Evolutionary conservation across 30 jellyfish, hydroid and myxozoan species (phyloP).

Genomic region (Mastigias papua): DNA sequence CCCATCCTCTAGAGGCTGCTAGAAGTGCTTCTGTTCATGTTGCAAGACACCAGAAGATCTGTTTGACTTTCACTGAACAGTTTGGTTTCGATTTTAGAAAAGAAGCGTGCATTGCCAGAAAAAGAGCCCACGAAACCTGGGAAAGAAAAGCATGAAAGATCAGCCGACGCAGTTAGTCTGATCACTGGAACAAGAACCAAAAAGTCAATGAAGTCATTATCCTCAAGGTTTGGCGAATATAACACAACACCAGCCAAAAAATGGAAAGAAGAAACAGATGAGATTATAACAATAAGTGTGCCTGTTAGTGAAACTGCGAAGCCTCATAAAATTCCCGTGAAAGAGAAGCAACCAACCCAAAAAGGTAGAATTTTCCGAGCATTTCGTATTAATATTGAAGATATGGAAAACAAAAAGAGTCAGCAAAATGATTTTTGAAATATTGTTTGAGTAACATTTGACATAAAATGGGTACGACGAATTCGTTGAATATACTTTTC

Average conservation of each 20-base stretch:
- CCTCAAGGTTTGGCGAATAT: slow-evolving; percentile 53
- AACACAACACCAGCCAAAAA: slow-evolving; percentile 29
- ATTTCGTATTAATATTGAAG: background rate
- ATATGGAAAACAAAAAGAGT: too few species aligned
- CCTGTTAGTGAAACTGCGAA: slow-evolving; percentile 13
- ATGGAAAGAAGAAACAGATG: slow-evolving; percentile 35
- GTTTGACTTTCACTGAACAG: background rate
- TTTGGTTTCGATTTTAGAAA: background rate
- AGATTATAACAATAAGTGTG: slow-evolving; percentile 51
- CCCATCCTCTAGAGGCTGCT: too few species aligned
- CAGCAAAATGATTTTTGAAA: too few species aligned
- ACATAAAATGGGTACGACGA: too few species aligned
- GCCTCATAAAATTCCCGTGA: slow-evolving; percentile 1
- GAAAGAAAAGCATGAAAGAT: background rate
- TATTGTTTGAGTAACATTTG: too few species aligned
- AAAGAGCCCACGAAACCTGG: slow-evolving; percentile 11
- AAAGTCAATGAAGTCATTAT: slow-evolving; percentile 24
- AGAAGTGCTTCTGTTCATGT: too few species aligned
- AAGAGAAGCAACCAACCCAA: slow-evolving; percentile 1
- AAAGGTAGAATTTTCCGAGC: slow-evolving; percentile 13
- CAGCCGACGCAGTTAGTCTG: background rate
- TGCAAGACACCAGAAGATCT: too few species aligned
- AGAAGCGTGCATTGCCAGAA: background rate
- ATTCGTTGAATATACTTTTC: too few species aligned
- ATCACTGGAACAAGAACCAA: background rate